Conservation (phyloP, 2,888 invertebrate genomes). For the Nipponacmea schrenckii region DNA sequence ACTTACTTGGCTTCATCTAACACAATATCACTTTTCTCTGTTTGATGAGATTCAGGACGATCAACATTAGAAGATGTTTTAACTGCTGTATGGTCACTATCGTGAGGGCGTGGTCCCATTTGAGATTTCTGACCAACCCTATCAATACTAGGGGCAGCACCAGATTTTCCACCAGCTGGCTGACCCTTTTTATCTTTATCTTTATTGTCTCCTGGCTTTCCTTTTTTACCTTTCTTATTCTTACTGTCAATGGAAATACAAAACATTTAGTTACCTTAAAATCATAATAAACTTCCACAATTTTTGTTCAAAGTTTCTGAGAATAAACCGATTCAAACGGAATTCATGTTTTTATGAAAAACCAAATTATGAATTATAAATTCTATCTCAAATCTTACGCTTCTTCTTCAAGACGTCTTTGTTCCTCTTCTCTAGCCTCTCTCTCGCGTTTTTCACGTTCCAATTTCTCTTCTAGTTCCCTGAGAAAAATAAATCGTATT, state of each 20-base stretch:
- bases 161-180: conserved; percentile 45
- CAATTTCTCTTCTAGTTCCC: conserved; percentile 59
- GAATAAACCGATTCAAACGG: neutral
- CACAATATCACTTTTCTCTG: conserved; percentile 58
- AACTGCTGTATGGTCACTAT: conserved; percentile 47
- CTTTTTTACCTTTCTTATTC: conserved; percentile 41
- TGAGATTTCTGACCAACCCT: conserved; percentile 44
- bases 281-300: neutral
- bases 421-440: conserved; percentile 60
- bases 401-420: conserved; percentile 61
- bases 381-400: conserved; percentile 44
- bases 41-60: conserved; percentile 64
- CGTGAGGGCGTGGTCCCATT: conserved; percentile 50
- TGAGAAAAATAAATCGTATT: conserved; percentile 29
- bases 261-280: neutral
- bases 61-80: conserved; percentile 55
- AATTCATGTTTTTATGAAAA: neutral
- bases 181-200: conserved; percentile 60
- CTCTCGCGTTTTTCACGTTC: conserved; percentile 59
- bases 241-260: conserved; percentile 6
- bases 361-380: no score
- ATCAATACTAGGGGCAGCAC: conserved; percentile 42
- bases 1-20: conserved; percentile 47
- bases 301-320: neutral
- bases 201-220: conserved; percentile 35